phyloP scores from a whole-genome alignment of 92 coral and sea anemone species.

The Bergia puertoricense region DNA sequence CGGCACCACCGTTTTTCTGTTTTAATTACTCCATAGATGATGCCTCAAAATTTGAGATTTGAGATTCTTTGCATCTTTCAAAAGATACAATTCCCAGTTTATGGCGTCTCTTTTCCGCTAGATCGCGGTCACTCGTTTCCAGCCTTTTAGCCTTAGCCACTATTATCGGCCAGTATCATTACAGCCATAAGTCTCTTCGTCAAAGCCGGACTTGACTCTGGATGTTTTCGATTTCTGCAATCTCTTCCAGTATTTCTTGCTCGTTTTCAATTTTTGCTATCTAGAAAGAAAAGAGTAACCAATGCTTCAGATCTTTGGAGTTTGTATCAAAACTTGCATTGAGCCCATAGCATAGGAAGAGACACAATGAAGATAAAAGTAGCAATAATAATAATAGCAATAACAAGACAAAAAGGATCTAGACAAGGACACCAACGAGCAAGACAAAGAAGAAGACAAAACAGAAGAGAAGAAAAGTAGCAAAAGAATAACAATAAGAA shows the following conservation, averaged over 20 bases:
- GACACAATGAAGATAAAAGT: too few species aligned
- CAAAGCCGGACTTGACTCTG: conserved; percentile 44
- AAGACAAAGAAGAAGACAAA: too few species aligned
- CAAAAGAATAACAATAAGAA: too few species aligned
- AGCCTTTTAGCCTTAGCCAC: background rate
- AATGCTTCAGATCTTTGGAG: background rate
- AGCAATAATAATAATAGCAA: too few species aligned
- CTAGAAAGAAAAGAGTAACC: conserved; percentile 39
- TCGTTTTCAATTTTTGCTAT: conserved; percentile 68
- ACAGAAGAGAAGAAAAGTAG: too few species aligned
- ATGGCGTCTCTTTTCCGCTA: background rate
- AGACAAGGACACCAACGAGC: too few species aligned
- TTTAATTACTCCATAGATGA: background rate
- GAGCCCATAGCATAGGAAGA: too few species aligned
- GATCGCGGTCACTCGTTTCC: background rate
- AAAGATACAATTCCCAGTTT: background rate
- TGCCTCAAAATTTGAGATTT: background rate
- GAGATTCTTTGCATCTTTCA: too few species aligned
- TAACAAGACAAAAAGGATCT: too few species aligned
- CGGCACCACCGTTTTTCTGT: too few species aligned
- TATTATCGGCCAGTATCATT: background rate
- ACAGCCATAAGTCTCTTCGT: background rate
- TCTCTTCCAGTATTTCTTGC: conserved; percentile 65
- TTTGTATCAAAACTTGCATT: too few species aligned
- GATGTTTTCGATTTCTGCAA: conserved; percentile 59